A percentile compares a stretch with the other conserved stretches of the same genome.
Conservation (phyloP, 2,113 vertebrate genomes). For the Bufo gargarizans region DNA sequence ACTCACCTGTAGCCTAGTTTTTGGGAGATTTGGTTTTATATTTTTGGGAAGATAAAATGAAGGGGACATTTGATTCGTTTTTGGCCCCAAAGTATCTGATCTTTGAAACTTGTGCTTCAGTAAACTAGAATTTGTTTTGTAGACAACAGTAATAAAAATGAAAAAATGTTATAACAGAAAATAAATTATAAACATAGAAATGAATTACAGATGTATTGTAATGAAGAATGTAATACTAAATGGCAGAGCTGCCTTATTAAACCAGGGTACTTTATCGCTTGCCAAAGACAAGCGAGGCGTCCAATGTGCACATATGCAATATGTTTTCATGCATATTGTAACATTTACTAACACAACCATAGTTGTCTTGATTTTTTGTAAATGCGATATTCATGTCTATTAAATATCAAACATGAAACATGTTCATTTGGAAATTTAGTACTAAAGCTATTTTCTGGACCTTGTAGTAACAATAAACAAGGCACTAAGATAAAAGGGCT, state of each 20-base stretch:
- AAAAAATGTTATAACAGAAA: neutral
- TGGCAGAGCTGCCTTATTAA: neutral
- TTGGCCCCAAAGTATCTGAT: neutral
- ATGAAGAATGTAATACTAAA: slow-evolving; percentile 6
- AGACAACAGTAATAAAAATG: neutral
- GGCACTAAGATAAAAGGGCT: neutral
- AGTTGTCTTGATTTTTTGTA: neutral
- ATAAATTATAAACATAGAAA: neutral
- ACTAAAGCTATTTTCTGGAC: neutral
- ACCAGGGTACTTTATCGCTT: neutral
- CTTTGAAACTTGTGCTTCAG: neutral
- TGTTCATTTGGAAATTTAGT: neutral
- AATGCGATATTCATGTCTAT: neutral
- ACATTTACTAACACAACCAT: neutral
- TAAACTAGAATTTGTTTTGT: neutral
- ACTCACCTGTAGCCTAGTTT: neutral
- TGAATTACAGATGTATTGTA: neutral
- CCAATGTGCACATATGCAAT: neutral
- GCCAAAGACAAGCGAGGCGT: neutral
- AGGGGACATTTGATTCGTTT: neutral
- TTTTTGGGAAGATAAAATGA: neutral
- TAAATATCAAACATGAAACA: slow-evolving; percentile 15
- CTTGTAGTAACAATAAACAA: slow-evolving; percentile 13
- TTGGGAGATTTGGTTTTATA: neutral
- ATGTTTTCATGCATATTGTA: neutral